Evolutionary conservation across 2,888 invertebrate species (phyloP).

Genomic region (Lycocerus yunnanus): DNA sequence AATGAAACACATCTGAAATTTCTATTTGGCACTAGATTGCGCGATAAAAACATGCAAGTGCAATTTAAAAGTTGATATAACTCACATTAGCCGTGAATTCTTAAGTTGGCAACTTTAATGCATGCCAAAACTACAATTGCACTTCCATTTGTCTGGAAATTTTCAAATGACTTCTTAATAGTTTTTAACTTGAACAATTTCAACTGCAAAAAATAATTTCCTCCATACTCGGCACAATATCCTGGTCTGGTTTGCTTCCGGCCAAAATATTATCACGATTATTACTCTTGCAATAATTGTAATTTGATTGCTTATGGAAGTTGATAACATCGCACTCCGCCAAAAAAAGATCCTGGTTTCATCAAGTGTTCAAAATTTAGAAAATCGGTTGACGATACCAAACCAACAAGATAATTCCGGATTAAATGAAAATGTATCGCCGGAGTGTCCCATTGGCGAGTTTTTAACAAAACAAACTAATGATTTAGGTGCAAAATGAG

Average conservation of each 20-base stretch:
- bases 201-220: background rate
- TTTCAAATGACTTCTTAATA: background rate
- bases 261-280: background rate
- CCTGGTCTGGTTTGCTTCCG: background rate
- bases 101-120: background rate
- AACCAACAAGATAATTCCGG: no score
- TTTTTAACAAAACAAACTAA: no score
- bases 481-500: no score
- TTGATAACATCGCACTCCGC: background rate
- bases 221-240: background rate
- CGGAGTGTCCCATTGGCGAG: no score
- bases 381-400: no score
- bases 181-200: background rate
- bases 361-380: background rate
- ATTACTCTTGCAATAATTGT: background rate
- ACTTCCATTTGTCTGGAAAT: background rate
- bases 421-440: no score
- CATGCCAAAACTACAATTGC: background rate
- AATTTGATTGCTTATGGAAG: background rate
- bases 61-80: constrained; percentile 3
- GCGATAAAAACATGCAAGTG: background rate
- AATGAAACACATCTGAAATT: background rate
- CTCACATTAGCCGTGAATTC: background rate
- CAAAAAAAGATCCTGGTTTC: background rate
- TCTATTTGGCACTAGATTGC: background rate